Conservation (phyloP, 2,113 vertebrate species). For the Campylomormyrus numenius region DNA sequence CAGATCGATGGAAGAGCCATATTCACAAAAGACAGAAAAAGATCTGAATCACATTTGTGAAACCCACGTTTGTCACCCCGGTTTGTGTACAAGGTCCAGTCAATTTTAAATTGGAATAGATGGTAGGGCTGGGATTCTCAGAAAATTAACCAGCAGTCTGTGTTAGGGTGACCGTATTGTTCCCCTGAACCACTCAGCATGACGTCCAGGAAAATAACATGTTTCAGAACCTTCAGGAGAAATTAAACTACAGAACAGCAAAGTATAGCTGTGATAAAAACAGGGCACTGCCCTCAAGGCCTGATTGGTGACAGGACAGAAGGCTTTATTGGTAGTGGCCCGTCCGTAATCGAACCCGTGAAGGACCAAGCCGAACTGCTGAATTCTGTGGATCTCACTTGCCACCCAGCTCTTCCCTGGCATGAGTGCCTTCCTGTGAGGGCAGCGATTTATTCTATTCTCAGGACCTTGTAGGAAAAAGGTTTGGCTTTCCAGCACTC, state of each 20-base stretch:
- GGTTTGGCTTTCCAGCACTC: neutral
- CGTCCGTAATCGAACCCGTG: neutral
- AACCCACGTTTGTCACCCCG: neutral
- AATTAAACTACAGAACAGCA: neutral
- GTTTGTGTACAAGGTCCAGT: neutral
- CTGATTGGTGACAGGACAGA: neutral
- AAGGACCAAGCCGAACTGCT: neutral
- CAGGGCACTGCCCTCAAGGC: neutral
- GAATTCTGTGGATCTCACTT: neutral
- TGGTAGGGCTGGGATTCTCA: neutral
- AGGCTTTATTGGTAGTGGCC: neutral
- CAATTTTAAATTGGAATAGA: neutral
- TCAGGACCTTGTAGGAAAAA: neutral
- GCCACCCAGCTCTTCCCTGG: neutral
- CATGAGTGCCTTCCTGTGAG: neutral
- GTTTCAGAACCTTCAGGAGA: neutral
- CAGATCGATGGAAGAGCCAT: neutral
- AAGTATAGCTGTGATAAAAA: neutral
- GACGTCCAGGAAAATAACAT: neutral
- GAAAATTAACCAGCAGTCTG: neutral
- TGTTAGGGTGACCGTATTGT: neutral
- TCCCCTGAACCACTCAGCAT: neutral
- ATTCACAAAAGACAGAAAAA: neutral
- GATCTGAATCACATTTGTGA: neutral
- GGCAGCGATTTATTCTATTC: neutral